These are phyloP conservation scores for Caenorhabditis doughertyi DNA, from an alignment of 2,888 invertebrate species.

Conservation along the genomic window DNA sequence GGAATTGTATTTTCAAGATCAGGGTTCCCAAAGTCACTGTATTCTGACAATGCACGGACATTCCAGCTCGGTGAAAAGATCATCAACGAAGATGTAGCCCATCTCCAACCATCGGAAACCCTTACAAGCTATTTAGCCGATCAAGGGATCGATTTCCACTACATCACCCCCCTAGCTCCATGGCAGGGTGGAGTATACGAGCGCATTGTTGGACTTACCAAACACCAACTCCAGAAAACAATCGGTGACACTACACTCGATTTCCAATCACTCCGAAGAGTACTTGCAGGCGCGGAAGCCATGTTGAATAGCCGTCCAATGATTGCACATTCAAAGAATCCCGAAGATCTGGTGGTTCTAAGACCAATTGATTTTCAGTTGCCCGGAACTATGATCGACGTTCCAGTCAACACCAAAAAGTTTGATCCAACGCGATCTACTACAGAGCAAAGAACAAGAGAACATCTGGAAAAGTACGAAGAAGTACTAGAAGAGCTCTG, in stretches of 20 bases:
- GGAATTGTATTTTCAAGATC: too few relatives aligned
- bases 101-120: background rate
- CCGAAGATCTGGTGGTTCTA: background rate
- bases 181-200: too few relatives aligned
- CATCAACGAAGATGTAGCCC: background rate
- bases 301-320: constrained; percentile 29
- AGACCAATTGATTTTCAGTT: constrained; percentile 17
- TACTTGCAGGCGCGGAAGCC: background rate
- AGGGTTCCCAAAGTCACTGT: constrained; percentile 78
- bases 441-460: constrained; percentile 5
- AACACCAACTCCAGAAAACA: background rate
- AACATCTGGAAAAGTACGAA: background rate
- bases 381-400: background rate
- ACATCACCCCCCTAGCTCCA: constrained; percentile 68
- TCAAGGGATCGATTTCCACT: constrained; percentile 83
- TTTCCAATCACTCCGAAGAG: background rate
- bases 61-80: constrained; percentile 82
- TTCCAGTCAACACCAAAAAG: background rate
- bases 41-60: constrained; percentile 83
- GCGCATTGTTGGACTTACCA: constrained; percentile 80
- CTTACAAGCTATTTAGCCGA: constrained; percentile 46
- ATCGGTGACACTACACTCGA: background rate
- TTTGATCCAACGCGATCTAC: background rate
- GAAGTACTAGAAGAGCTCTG: background rate
- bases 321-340: background rate